A percentile compares a stretch with the other conserved stretches of the same genome.
These are phyloP conservation scores for Emydoidea blandingii DNA, from an alignment of 2,797 vertebrate genomes.

Conservation along the genomic window DNA sequence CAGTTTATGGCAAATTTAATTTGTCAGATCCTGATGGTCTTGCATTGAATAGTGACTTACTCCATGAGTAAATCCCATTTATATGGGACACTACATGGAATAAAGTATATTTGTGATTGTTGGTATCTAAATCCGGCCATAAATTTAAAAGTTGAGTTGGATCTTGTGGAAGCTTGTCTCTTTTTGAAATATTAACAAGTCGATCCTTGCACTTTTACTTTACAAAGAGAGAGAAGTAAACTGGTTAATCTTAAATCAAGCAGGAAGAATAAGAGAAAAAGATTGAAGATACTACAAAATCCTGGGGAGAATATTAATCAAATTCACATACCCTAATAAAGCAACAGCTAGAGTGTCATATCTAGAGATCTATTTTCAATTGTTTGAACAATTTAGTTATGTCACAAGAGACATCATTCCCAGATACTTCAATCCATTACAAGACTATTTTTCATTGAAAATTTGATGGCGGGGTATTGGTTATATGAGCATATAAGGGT, in stretches of 20 bases:
- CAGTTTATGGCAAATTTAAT: not conserved
- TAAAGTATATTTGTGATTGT: not conserved
- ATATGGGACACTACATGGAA: not conserved
- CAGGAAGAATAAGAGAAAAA: constrained; percentile 63
- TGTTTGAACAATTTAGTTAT: constrained; percentile 30
- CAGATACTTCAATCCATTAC: constrained; percentile 55
- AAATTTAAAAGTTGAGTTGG: not conserved
- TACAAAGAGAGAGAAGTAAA: constrained; percentile 2
- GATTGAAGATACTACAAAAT: constrained; percentile 68
- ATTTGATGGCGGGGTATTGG: not conserved
- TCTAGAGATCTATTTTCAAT: constrained; percentile 64
- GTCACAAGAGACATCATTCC: constrained; percentile 50
- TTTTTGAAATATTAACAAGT: constrained; percentile 57
- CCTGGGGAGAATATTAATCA: constrained; percentile 66
- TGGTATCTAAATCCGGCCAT: not conserved
- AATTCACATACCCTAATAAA: constrained; percentile 60
- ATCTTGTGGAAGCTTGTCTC: not conserved
- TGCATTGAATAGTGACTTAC: rapidly evolving
- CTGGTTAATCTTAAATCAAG: constrained; percentile 66
- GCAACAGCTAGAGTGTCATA: constrained; percentile 38
- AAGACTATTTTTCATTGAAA: not conserved
- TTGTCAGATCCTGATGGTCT: not conserved
- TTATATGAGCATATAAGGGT: not conserved
- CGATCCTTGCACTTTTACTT: constrained; percentile 71
- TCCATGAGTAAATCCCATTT: not conserved